phyloP scores from a whole-genome alignment of 1,140 invertebrate genomes.

The Pygmarrhopalites habei region DNA sequence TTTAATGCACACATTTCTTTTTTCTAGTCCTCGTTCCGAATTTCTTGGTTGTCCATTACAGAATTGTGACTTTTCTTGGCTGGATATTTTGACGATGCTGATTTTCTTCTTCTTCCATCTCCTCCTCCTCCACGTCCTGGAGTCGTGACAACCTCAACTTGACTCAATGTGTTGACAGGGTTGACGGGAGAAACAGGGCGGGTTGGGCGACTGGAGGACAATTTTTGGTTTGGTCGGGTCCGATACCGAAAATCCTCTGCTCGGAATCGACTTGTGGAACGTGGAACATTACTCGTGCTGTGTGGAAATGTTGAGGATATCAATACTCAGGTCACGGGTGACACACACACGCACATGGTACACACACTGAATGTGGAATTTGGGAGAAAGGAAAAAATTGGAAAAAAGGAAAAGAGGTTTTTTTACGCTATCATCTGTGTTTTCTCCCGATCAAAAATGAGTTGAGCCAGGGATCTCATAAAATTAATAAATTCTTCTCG shows the following conservation, averaged over 20 bases:
- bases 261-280: background rate
- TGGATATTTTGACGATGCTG: too few relatives aligned
- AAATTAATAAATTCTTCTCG: conserved; percentile 33
- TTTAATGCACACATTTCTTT: too few relatives aligned
- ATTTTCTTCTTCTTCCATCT: too few relatives aligned
- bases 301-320: background rate
- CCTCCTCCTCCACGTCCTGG: too few relatives aligned
- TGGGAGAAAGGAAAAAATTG: background rate
- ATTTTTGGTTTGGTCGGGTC: background rate
- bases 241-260: conserved; percentile 1
- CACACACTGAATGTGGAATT: conserved; percentile 3
- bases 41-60: too few relatives aligned
- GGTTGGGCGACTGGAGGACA: background rate
- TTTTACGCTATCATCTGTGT: conserved; percentile 18
- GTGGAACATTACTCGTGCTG: background rate
- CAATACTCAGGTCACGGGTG: background rate
- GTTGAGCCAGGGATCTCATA: conserved; percentile 28
- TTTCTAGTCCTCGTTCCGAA: too few relatives aligned
- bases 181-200: background rate
- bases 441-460: conserved; percentile 30
- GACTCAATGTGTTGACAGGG: background rate
- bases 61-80: too few relatives aligned
- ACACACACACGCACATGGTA: background rate
- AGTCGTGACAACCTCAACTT: too few relatives aligned
- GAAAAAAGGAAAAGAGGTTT: background rate